Evolutionary conservation across 1,140 invertebrate species (phyloP), one percentile per base, ranked within the genome.

Genomic region (Tetramorium alpestre): DNA sequence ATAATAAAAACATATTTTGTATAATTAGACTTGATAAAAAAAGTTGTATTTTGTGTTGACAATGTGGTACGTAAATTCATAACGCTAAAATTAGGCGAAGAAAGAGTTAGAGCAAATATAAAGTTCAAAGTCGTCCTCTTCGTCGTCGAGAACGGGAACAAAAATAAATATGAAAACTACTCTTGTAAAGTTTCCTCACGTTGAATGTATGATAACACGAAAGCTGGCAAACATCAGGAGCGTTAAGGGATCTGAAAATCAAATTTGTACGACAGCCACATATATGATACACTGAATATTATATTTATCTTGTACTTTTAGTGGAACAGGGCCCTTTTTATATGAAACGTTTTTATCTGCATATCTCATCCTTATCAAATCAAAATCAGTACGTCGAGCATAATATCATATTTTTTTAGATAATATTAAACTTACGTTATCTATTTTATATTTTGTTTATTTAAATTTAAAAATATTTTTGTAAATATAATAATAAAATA

Each of bases 141-240:
- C n/a, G n/a, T n/a, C n/a, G 22, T 47, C 28, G 38, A 1, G 16
- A 47, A 8, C 11, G 25, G 56, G 13, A 54, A 54, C n/a, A 54
- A 81, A 56, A 81, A 69, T 69, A 81, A 81, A 81, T 70, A 69
- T 54, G 18, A 80, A 80, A 67, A 51, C 47, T 54, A 65, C 54
- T 51, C 47, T 69, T 69, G 13, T 56, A 16, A 11, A 13, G 4
- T 41, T 69, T 38, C 3, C 25, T 65, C n/a, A 69, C 62, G 13
- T 41, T 54, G 11, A 60, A 2, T 18, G n/a, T 13, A 7, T 11
- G 64, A 81, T 82, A 82, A 82, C 33, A 1, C n/a, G 38, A 70
- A 51, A 81, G 67, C n/a, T 70, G 22, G 38, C 44, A 82, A 81
- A 82, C 78, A 82, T 70, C 13, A 56, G 10, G 16, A 80, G 51